Base-by-base conservation (phyloP, 53 echinoderm and acorn worm genomes). In the Holothuria scabra region DNA sequence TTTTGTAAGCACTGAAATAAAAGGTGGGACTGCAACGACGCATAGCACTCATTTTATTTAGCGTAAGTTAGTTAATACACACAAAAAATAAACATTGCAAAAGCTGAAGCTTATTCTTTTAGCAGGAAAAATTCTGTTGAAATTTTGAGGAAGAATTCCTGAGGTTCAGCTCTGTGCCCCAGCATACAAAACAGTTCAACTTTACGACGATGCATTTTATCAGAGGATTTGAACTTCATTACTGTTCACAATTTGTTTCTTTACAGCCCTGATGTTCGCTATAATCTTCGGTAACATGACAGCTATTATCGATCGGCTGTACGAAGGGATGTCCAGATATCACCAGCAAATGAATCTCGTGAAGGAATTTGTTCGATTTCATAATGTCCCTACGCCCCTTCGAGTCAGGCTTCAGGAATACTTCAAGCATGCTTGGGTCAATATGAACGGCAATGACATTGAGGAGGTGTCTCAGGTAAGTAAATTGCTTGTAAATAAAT, bases 241-340 rank as follows among this genome's bases (percentile, higher is more conserved):
- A 41, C 2, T 14, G 12, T 26, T 7, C 18, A 20, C 18, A 3
- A 3, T 11, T 8, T 60, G 22, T 11, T 8, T 71, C 37, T 35
- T 37, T 84, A 11, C 86, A 97, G 99, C 99, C 0, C 90, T 97
- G 28, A 97, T 97, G 99, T 97, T 94, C 62, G 99, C 99, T 18
- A 94, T 94, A 56, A 94, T 97, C 81, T 97, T 97, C 84, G 99
- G 99, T 37, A 97, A 97, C 93, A 94, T 97, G 92, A 97, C 99
- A n/a, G 99, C 52, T 2, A 52, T 18, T 52, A 52, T 18, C 52
- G 52, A 52, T 52, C 18, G 99, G 12, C 88, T 99, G 9, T 99
- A 99, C 86, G 92, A 92, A 74, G 99, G 97, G 3, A 99, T 99
- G 87, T 87, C 99, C 49, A 81, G 94, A 11, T 95, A 92, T 35